phyloP scores from a whole-genome alignment of 2,113 vertebrate genomes.

The Corythoichthys haematopterus region DNA sequence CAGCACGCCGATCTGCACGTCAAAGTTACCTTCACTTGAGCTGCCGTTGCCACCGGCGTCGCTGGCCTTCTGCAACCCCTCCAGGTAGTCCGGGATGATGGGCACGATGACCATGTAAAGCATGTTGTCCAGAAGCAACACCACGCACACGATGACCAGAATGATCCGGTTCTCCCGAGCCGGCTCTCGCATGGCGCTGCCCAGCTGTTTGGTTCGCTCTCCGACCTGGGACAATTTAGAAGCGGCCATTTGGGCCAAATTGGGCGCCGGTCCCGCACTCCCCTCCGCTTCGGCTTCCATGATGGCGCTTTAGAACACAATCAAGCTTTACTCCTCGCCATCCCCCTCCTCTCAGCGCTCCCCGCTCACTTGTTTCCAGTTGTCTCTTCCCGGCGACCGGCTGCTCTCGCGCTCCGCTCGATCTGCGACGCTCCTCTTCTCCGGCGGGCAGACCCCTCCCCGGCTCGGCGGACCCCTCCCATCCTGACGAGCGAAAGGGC shows the following conservation, averaged over 20 bases:
- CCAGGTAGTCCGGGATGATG: slow-evolving; percentile 90
- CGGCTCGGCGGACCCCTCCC: no score
- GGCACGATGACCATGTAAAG: slow-evolving; percentile 98
- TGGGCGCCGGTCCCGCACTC: slow-evolving; percentile 33
- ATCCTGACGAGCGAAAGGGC: no score
- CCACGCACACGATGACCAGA: slow-evolving; percentile 86
- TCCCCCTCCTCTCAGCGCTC: neutral
- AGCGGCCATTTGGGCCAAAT: slow-evolving; percentile 77
- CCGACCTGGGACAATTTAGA: slow-evolving; percentile 83
- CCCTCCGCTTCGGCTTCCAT: slow-evolving; percentile 17
- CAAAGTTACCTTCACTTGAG: slow-evolving; percentile 76
- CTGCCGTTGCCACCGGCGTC: slow-evolving; percentile 52
- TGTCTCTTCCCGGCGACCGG: neutral
- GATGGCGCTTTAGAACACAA: neutral
- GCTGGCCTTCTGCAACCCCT: slow-evolving; percentile 59
- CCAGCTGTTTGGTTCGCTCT: slow-evolving; percentile 81
- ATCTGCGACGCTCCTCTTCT: no score
- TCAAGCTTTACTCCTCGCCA: neutral
- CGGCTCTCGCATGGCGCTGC: slow-evolving; percentile 79
- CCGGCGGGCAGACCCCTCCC: no score
- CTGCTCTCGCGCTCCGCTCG: neutral
- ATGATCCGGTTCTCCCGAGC: slow-evolving; percentile 82
- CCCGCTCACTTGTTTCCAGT: neutral
- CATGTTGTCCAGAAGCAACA: slow-evolving; percentile 95
- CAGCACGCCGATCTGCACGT: slow-evolving; percentile 90